Base-by-base conservation (phyloP, 1,140 invertebrate species). In the Diabrotica undecimpunctata region DNA sequence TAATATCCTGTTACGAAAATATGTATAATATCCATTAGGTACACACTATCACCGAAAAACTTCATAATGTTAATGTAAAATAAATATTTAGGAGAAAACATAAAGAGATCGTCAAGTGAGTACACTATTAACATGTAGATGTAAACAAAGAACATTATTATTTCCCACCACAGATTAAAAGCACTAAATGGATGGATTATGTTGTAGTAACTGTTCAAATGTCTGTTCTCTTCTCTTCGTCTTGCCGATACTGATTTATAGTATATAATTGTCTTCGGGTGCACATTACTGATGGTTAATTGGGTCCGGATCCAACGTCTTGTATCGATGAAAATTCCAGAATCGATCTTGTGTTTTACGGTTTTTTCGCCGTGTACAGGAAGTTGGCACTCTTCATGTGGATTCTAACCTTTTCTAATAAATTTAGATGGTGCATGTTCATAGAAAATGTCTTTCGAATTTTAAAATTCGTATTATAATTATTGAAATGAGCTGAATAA, bases 131-230 rank as follows among this genome's bases (percentile, higher is more conserved):
- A 37, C 54, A 56, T 35, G 35, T 12, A 36, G 8, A 64, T 39
- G 11, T 35, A 60, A n/a, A 60, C 58, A 5, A 14, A 50, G 14
- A 58, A 64, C 35, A 64, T 56, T 9, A 65, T 52, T 14, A 61
- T 61, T 10, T 65, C 62, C 62, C 62, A 64, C 8, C 54, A 53
- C 35, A 65, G 37, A 46, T 64, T 68, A 50, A 70, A 70, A 35
- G 66, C 64, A 53, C 69, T 68, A 50, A 68, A 70, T 7, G 69
- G 69, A 63, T 70, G 69, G 5, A 68, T 62, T 53, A 70, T 66
- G n/a, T 39, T 25, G 9, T 13, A 36, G 11, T 66, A 63, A 11
- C 25, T 36, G 36, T 51, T 36, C 7, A 69, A 7, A 39, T 70
- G 69, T 37, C 66, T 62, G 36, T 52, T 50, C 59, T 67, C 65